Evolutionary conservation across 2,797 vertebrate species (phyloP).

Genomic region (Coracias cyanogaster): DNA sequence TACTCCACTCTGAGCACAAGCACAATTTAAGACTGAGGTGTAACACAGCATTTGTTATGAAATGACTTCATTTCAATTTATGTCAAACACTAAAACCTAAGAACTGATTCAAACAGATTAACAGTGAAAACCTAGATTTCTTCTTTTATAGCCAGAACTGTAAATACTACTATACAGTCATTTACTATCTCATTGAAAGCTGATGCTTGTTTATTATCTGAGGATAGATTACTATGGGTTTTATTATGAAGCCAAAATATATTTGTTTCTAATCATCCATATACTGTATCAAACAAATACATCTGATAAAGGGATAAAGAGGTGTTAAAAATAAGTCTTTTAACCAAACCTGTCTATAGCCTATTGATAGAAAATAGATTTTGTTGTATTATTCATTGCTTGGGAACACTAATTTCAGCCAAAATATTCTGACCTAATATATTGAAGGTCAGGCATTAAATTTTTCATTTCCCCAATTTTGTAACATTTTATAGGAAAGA

Average conservation of each 20-base stretch:
- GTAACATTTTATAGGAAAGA: conserved; percentile 52
- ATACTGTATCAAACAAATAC: background rate
- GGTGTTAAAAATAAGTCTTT: conserved; percentile 41
- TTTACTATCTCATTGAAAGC: background rate
- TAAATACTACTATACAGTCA: background rate
- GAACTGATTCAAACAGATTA: background rate
- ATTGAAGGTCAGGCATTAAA: conserved; percentile 41
- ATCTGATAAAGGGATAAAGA: background rate
- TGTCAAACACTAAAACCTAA: background rate
- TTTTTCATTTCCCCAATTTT: conserved; percentile 22
- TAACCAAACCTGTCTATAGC: conserved; percentile 25
- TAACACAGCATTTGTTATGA: background rate
- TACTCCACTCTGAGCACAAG: background rate
- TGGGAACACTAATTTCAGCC: conserved; percentile 32
- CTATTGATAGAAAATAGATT: conserved; percentile 57
- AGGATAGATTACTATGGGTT: background rate
- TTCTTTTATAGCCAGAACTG: background rate
- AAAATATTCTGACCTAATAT: conserved; percentile 17
- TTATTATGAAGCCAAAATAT: background rate
- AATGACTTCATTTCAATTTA: background rate
- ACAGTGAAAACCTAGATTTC: background rate
- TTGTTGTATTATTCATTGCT: conserved; percentile 24
- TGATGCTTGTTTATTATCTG: background rate
- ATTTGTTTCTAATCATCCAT: conserved; percentile 19
- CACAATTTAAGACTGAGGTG: background rate